These are phyloP conservation scores for Acanthaster planci DNA, from an alignment of 35 echinoderm and acorn worm genomes.

Conservation along the genomic window DNA sequence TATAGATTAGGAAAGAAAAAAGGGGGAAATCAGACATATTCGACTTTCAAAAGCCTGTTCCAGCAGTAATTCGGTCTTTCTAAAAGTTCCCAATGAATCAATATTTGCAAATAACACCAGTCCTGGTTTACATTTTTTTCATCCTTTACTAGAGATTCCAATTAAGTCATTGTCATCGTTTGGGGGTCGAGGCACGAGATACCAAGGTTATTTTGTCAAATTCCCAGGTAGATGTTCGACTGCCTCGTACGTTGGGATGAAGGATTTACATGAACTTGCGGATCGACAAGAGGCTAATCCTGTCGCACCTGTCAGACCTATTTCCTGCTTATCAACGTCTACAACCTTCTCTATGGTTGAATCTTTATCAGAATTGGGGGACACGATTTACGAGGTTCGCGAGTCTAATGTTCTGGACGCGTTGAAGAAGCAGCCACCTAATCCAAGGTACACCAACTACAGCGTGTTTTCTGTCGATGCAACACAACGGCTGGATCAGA, in stretches of 20 bases:
- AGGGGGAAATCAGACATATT: too few relatives aligned
- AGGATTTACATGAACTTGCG: not conserved
- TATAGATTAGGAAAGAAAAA: too few relatives aligned
- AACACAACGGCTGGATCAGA: not conserved
- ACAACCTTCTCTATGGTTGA: not conserved
- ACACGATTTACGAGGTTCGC: slow-evolving; percentile 4
- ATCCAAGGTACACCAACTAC: not conserved
- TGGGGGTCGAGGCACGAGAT: too few relatives aligned
- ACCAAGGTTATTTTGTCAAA: too few relatives aligned
- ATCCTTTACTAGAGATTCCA: too few relatives aligned
- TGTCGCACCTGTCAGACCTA: not conserved
- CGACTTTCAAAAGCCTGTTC: too few relatives aligned
- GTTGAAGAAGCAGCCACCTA: not conserved
- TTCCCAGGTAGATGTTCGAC: not conserved
- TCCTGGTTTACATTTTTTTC: too few relatives aligned
- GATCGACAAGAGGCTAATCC: not conserved
- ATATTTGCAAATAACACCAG: too few relatives aligned
- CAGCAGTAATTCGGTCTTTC: too few relatives aligned
- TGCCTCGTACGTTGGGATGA: not conserved
- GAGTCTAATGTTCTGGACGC: not conserved
- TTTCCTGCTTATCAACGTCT: not conserved
- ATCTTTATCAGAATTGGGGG: not conserved
- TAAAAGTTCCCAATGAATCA: too few relatives aligned
- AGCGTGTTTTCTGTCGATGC: not conserved
- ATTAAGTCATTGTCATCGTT: too few relatives aligned